Base-by-base conservation (phyloP, 2,797 vertebrate species). In the Triplophysa yarkandensis region DNA sequence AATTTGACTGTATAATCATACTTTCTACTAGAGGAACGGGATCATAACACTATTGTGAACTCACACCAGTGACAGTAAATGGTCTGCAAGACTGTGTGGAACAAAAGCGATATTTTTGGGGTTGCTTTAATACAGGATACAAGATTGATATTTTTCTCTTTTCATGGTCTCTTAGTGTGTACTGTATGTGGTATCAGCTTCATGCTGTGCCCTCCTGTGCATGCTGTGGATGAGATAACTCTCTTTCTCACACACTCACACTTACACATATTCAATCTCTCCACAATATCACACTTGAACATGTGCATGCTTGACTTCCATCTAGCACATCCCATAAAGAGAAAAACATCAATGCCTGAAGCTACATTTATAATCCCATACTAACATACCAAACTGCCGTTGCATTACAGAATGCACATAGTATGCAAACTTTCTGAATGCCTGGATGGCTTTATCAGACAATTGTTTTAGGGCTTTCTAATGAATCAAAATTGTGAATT, bases 181-280 rank as follows among this genome's bases (percentile, higher is more conserved):
- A 32, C 43, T 55, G 61, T 68, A 32, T 55, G 27, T 65, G 62
- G 69, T 78, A 78, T 80, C 79, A 80, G 82, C 68, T 61, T 62
- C 72, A 73, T 62, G 65, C 74, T 60, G 55, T 67, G 78, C 48
- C 75, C 78, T 77, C 52, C 68, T 78, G 84, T 81, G 82, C 68
- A 73, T 77, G 61, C 63, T 70, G 80, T 68, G 83, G 78, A 83
- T 84, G 83, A 82, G 79, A 81, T 82, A 78, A 39, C 36, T 39
- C 36, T 82, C 77, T 72, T 16, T 50, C 64, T 52, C 70, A 67
- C 66, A 74, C 58, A 41, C 66, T 74, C 41, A 19, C 69, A 60
- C 46, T 43, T 52, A 41, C 64, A 67, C 50, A 63, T 54, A 62
- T 32, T 72, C 65, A 71, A 10, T 60, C 46, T 43, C 28, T 63